Conservation (phyloP, 2,113 vertebrate species). For the Mellivora capensis region DNA sequence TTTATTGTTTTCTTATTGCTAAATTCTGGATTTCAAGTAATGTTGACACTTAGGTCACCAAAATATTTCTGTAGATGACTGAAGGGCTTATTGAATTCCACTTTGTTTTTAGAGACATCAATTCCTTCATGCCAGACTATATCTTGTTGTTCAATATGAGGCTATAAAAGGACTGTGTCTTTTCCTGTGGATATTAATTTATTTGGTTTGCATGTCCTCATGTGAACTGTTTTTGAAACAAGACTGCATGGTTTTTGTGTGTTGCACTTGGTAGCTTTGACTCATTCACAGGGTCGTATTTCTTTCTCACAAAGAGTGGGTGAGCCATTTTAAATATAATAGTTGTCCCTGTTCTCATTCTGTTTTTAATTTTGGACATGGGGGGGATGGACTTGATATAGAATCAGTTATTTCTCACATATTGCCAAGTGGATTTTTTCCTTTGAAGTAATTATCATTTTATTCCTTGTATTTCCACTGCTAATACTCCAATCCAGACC, state of each 20-base stretch:
- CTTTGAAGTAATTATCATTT: background rate
- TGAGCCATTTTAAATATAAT: background rate
- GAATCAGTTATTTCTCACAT: background rate
- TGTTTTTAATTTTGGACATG: background rate
- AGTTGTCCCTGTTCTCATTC: background rate
- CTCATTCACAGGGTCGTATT: background rate
- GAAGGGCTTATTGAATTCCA: background rate
- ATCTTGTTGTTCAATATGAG: background rate
- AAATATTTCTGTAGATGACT: constrained; percentile 4
- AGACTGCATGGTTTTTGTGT: background rate
- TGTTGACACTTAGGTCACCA: background rate
- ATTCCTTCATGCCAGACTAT: background rate
- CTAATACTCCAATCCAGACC: background rate
- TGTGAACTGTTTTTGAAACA: background rate
- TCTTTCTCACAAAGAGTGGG: background rate
- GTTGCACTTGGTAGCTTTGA: background rate
- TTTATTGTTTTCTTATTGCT: background rate
- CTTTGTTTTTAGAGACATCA: background rate
- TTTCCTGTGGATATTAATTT: background rate
- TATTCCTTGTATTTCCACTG: background rate
- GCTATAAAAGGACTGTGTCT: background rate
- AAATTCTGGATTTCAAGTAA: constrained; percentile 27
- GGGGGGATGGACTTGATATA: background rate
- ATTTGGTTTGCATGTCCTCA: background rate
- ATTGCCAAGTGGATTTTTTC: background rate